phyloP scores from a whole-genome alignment of 2,113 vertebrate genomes.

The Ahaetulla prasina region DNA sequence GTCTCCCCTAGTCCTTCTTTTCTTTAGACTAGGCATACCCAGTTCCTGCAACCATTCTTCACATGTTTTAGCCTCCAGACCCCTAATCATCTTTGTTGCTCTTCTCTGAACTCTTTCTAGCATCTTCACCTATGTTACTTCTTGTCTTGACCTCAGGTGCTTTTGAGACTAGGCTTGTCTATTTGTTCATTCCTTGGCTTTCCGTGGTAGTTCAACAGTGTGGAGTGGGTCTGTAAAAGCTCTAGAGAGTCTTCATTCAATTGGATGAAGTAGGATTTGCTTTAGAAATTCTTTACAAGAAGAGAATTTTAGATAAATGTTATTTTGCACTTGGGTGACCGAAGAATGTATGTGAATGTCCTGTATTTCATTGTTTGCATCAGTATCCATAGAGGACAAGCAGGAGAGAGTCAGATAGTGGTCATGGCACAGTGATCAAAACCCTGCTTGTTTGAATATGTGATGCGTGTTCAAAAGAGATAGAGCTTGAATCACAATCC shows the following conservation, averaged over 20 bases:
- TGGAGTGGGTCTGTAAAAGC: background rate
- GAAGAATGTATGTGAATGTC: background rate
- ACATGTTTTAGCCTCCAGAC: too few relatives aligned
- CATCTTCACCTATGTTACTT: background rate
- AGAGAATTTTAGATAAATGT: background rate
- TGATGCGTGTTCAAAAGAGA: background rate
- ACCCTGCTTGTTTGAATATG: background rate
- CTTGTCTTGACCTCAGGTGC: background rate
- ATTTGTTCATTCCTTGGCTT: background rate
- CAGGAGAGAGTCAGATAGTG: background rate
- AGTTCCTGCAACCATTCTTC: too few relatives aligned
- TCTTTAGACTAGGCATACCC: too few relatives aligned
- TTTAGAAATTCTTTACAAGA: background rate
- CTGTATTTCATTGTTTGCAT: background rate
- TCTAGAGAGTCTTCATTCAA: background rate
- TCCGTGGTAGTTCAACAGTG: background rate
- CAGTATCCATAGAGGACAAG: background rate
- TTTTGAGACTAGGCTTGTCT: too few relatives aligned
- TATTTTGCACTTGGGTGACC: background rate
- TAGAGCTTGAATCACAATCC: background rate
- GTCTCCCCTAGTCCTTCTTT: too few relatives aligned
- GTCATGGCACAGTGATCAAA: background rate
- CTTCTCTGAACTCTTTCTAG: too few relatives aligned
- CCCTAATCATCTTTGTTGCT: too few relatives aligned
- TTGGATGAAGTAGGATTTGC: background rate